These are phyloP conservation scores for Callospermophilus lateralis DNA, from an alignment of 2,113 vertebrate species.

Conservation along the genomic window DNA sequence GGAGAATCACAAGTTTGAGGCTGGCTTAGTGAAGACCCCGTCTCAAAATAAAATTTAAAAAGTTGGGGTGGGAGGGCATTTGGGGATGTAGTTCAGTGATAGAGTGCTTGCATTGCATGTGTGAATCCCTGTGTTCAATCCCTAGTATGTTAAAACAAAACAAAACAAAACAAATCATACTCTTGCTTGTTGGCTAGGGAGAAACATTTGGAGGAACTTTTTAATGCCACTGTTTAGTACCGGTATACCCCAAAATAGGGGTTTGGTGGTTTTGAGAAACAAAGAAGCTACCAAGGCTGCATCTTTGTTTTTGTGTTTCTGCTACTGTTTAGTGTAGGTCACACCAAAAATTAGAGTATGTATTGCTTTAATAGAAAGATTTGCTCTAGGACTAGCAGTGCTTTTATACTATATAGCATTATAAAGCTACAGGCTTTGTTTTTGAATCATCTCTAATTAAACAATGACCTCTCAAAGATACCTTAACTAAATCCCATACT, in stretches of 20 bases:
- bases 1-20: neutral
- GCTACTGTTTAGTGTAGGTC: neutral
- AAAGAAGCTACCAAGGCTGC: neutral
- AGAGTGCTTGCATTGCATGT: neutral
- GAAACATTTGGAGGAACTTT: neutral
- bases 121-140: neutral
- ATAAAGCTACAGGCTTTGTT: constrained; percentile 17
- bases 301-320: neutral
- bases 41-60: neutral
- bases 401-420: constrained; percentile 27
- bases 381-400: constrained; percentile 18
- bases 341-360: neutral
- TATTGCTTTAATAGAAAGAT: neutral
- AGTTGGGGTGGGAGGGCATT: neutral
- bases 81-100: neutral
- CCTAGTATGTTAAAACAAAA: neutral
- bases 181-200: neutral
- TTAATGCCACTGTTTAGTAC: neutral
- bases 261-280: constrained; percentile 35
- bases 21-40: neutral
- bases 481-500: neutral
- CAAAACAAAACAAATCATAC: neutral
- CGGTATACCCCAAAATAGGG: neutral
- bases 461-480: neutral
- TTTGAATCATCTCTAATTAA: neutral